Evolutionary conservation across 1,140 invertebrate genomes (phyloP).

Genomic region (Dolichoris vasculosae): DNA sequence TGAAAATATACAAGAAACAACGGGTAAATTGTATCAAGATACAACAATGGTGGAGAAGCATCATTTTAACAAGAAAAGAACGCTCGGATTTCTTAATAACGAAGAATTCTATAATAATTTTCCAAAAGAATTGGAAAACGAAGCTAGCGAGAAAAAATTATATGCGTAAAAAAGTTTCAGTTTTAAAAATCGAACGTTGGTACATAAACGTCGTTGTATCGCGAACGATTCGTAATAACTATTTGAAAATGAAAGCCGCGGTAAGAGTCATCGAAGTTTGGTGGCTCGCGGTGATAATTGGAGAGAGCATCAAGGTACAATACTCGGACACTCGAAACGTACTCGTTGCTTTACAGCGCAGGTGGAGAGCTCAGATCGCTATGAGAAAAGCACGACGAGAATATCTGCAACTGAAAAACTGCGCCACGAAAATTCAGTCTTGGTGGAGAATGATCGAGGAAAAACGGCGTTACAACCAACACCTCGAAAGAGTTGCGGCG

Average conservation of each 20-base stretch:
- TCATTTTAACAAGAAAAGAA: conserved; percentile 30
- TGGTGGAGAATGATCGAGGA: conserved; percentile 59
- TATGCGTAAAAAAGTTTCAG: conserved; percentile 51
- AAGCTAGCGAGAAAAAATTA: conserved; percentile 47
- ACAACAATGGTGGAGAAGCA: conserved; percentile 61
- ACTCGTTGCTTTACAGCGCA: conserved; percentile 57
- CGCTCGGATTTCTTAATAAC: conserved; percentile 41
- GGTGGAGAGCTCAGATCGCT: conserved; percentile 57
- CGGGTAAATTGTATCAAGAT: conserved; percentile 53
- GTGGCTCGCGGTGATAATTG: conserved; percentile 65
- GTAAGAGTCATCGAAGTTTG: conserved; percentile 67
- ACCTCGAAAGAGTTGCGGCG: conserved; percentile 48
- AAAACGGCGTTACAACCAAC: conserved; percentile 35
- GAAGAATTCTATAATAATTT: conserved; percentile 51
- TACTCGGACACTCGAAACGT: conserved; percentile 55
- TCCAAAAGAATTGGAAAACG: conserved; percentile 64
- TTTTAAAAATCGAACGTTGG: conserved; percentile 59
- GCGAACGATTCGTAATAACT: conserved; percentile 58
- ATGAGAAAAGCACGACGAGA: conserved; percentile 56
- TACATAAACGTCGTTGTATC: conserved; percentile 51
- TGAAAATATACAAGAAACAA: conserved; percentile 38
- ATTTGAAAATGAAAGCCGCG: conserved; percentile 60
- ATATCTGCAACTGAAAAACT: conserved; percentile 59
- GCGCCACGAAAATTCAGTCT: conserved; percentile 63
- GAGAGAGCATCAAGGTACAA: conserved; percentile 55